Percentiles rank a stretch among this genome's conserved stretches.
These are phyloP conservation scores for Antitype chi DNA, from an alignment of 2,888 invertebrate species.

Conservation along the genomic window DNA sequence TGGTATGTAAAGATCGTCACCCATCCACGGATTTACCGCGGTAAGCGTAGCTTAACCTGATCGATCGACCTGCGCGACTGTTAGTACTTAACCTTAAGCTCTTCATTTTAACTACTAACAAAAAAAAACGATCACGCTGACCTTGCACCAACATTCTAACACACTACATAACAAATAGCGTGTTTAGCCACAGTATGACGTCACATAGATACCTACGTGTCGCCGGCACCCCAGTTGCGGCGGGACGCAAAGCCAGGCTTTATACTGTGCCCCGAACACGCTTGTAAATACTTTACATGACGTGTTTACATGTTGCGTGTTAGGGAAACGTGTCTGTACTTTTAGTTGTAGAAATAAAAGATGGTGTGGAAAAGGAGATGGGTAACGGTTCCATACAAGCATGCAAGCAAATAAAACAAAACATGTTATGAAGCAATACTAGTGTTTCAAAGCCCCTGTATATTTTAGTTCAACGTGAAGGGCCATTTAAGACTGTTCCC, in stretches of 20 bases:
- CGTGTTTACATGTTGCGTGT: slow-evolving; percentile 48
- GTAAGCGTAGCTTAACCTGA: too few relatives aligned
- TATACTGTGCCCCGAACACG: slow-evolving; percentile 33
- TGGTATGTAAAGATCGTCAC: too few relatives aligned
- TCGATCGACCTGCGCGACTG: too few relatives aligned
- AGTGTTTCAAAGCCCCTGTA: slow-evolving; percentile 3
- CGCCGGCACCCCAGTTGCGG: slow-evolving; percentile 41
- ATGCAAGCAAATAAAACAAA: neutral
- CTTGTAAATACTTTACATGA: slow-evolving; percentile 48
- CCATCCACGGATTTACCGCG: too few relatives aligned
- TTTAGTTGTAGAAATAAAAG: slow-evolving; percentile 26
- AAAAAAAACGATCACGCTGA: neutral
- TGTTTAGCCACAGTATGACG: slow-evolving; percentile 14
- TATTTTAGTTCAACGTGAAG: neutral
- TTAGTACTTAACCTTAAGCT: too few relatives aligned
- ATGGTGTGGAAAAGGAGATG: neutral
- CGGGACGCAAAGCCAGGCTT: slow-evolving; percentile 52
- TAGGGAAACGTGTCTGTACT: slow-evolving; percentile 5
- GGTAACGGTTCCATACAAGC: neutral
- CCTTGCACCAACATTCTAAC: neutral
- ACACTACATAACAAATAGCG: slow-evolving; percentile 10
- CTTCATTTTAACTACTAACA: too few relatives aligned
- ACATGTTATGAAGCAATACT: neutral
- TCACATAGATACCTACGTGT: slow-evolving; percentile 16
- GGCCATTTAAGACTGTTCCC: neutral